These are phyloP conservation scores for Poeciliopsis retropinna DNA, from an alignment of 2,113 vertebrate genomes.

Conservation along the genomic window DNA sequence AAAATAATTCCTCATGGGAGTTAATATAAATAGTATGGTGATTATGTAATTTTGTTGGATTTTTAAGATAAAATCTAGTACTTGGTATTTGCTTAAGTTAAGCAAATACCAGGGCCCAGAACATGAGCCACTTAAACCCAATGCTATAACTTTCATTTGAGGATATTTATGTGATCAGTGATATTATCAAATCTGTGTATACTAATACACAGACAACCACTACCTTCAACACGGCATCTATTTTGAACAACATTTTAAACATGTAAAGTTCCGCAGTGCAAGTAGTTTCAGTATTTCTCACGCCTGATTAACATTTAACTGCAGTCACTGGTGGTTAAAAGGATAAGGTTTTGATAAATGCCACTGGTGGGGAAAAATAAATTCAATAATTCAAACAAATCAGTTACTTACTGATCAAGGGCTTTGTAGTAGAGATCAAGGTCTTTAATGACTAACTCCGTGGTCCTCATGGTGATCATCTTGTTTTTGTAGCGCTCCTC, in stretches of 20 bases:
- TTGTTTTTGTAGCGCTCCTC: slow-evolving; percentile 90
- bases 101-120: no score
- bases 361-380: neutral
- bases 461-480: slow-evolving; percentile 97
- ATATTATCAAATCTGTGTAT: no score
- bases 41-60: no score
- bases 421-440: slow-evolving; percentile 97
- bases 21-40: no score
- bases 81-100: no score
- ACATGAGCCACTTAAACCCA: no score
- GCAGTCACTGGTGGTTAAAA: neutral
- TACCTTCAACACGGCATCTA: neutral
- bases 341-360: neutral
- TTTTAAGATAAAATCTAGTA: no score
- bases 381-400: neutral
- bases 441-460: slow-evolving; percentile 94
- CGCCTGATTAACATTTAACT: neutral
- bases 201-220: neutral
- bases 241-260: neutral
- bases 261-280: neutral
- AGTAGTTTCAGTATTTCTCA: neutral
- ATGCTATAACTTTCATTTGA: no score
- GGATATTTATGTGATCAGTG: neutral
- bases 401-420: slow-evolving; percentile 91
- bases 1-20: no score